Conservation (phyloP, 1,140 invertebrate species). For the Drosophila jambulina region DNA sequence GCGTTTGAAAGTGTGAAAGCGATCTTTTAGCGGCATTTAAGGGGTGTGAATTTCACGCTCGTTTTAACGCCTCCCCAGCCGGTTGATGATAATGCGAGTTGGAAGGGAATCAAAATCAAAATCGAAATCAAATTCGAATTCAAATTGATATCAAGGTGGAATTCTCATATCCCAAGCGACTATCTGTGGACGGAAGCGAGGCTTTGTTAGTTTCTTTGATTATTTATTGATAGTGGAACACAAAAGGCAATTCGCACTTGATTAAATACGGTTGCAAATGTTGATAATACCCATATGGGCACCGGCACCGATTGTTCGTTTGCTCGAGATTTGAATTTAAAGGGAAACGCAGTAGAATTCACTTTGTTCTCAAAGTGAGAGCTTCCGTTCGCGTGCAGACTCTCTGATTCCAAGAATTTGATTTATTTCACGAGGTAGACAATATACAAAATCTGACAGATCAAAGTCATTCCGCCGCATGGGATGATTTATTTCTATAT, state of each 20-base stretch:
- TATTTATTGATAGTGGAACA: constrained; percentile 62
- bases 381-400: constrained; percentile 61
- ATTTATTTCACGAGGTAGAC: constrained; percentile 19
- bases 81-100: neutral
- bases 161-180: constrained; percentile 12
- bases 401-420: constrained; percentile 34
- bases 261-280: constrained; percentile 44
- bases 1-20: constrained; percentile 40
- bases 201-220: constrained; percentile 34
- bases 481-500: constrained; percentile 5
- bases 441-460: constrained; percentile 12
- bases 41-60: constrained; percentile 67
- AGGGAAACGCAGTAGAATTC: constrained; percentile 31
- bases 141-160: constrained; percentile 40
- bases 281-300: constrained; percentile 17
- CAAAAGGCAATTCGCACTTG: constrained; percentile 58
- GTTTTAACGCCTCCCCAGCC: constrained; percentile 19
- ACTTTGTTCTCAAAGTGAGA: constrained; percentile 41
- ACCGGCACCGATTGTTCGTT: constrained; percentile 6
- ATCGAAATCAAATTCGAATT: constrained; percentile 9
- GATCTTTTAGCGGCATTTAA: constrained; percentile 55
- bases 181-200: constrained; percentile 36
- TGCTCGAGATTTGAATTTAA: constrained; percentile 1
- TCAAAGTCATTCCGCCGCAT: constrained; percentile 40
- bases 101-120: neutral